A percentile compares a stretch with the other conserved stretches of the same genome.
Evolutionary conservation across 2,113 vertebrate genomes (phyloP).

Genomic region (Pterocles orientalis): DNA sequence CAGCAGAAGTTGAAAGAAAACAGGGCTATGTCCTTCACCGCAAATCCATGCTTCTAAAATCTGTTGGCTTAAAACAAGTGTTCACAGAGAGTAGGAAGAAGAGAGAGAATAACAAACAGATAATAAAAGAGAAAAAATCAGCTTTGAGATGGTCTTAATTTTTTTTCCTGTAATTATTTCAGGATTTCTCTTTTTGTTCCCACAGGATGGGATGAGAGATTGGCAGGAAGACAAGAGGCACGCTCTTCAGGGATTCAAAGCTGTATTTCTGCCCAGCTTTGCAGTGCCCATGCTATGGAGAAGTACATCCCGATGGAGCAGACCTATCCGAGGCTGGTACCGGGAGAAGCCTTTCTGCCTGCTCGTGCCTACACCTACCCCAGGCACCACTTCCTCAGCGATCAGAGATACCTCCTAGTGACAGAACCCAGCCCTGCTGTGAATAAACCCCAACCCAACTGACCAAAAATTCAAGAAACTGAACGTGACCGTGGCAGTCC

Average conservation of each 20-base stretch:
- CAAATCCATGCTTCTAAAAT: neutral
- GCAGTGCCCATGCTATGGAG: neutral
- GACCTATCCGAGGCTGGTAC: neutral
- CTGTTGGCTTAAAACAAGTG: neutral
- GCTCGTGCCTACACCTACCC: accelerated
- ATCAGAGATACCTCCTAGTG: neutral
- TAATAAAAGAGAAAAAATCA: neutral
- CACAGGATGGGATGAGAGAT: neutral
- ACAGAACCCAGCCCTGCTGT: accelerated
- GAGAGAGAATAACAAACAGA: neutral
- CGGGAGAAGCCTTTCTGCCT: neutral
- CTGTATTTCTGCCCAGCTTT: neutral
- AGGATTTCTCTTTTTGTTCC: neutral
- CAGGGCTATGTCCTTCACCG: neutral
- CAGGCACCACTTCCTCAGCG: neutral
- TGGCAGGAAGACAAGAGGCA: neutral
- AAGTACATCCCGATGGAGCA: neutral
- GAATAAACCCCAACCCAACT: neutral
- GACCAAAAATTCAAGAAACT: neutral
- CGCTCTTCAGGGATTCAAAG: neutral
- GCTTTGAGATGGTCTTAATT: neutral
- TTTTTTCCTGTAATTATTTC: neutral
- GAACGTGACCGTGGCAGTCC: neutral
- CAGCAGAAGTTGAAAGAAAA: neutral
- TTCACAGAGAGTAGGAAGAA: neutral